Base-by-base conservation (phyloP, 1,140 invertebrate genomes). In the Eriosoma lanigerum region DNA sequence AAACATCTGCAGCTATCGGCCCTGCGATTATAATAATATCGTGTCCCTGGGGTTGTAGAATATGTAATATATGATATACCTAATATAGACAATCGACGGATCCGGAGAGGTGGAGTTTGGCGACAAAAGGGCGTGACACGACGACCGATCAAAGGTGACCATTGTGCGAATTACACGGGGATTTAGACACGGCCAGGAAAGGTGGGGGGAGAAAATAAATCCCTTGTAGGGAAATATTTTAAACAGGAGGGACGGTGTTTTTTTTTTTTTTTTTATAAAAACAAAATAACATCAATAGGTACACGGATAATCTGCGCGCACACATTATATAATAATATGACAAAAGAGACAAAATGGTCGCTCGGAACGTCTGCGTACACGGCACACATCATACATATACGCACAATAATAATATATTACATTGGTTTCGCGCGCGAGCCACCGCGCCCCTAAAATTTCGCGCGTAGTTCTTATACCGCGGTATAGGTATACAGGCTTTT, bases 291-390 rank as follows among this genome's bases (percentile, higher is more conserved):
- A 78, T 48, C 52, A 76, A 78, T 60, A 60, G 75, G 38, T 62
- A 78, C 75, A 62, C 44, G 75, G 56, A 62, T 78, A 78, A 78
- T 78, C 75, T 46, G 38, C 56, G 56, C 38, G 12, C 32, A 17
- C 21, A 24, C 21, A 24, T 26, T 58, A 15, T 15, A 13, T 58
- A 24, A 13, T 44, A 1, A 24, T 50, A 3, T 26, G 21, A 78
- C 75, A 78, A 78, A 62, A 62, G 75, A 38, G 21, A 78, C 75
- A 78, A 78, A 78, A 78, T 78, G 75, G 75, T 78, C 24, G 72
- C 17, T 38, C 29, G 70, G 13, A n/a, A 44, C 12, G 17, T 60
- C 26, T 24, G 13, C 5, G 13, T 26, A 26, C 26, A 29, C 58
- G 24, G 58, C 58, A 6, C 58, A 29, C 26, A 24, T 62, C 60